Conservation (phyloP, 2,888 invertebrate species). For the Tetrapedia diversipes region DNA sequence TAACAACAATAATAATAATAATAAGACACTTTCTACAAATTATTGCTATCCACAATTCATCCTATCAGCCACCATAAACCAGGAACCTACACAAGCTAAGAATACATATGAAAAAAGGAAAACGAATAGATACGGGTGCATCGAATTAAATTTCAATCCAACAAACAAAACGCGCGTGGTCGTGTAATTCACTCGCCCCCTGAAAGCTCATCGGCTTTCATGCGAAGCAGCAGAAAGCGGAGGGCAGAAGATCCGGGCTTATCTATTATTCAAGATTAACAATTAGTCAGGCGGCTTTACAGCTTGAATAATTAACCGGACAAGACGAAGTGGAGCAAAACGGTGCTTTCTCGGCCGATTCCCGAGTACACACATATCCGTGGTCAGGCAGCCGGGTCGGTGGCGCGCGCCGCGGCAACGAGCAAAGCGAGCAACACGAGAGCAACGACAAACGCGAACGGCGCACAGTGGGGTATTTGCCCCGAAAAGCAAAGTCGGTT, state of each 20-base stretch:
- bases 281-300: constrained; percentile 46
- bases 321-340: constrained; percentile 46
- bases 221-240: not conserved
- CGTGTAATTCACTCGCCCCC: constrained; percentile 6
- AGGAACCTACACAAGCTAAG: too few relatives aligned
- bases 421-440: constrained; percentile 42
- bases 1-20: too few relatives aligned
- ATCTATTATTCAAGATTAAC: constrained; percentile 45
- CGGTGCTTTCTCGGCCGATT: constrained; percentile 28
- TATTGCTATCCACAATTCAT: too few relatives aligned
- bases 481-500: too few relatives aligned
- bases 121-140: too few relatives aligned
- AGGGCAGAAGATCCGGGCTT: not conserved
- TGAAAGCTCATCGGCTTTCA: not conserved
- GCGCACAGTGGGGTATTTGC: too few relatives aligned
- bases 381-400: not conserved
- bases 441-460: constrained; percentile 48
- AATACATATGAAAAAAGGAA: too few relatives aligned
- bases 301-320: constrained; percentile 52
- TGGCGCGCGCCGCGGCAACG: constrained; percentile 15
- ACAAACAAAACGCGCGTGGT: too few relatives aligned
- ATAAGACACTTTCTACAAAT: too few relatives aligned
- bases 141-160: too few relatives aligned
- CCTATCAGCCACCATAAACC: too few relatives aligned
- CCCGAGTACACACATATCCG: not conserved